Evolutionary conservation across 2,888 invertebrate genomes (phyloP), one percentile per base, ranked within the genome.

Genomic region (Cryptophagus acutangulus): DNA sequence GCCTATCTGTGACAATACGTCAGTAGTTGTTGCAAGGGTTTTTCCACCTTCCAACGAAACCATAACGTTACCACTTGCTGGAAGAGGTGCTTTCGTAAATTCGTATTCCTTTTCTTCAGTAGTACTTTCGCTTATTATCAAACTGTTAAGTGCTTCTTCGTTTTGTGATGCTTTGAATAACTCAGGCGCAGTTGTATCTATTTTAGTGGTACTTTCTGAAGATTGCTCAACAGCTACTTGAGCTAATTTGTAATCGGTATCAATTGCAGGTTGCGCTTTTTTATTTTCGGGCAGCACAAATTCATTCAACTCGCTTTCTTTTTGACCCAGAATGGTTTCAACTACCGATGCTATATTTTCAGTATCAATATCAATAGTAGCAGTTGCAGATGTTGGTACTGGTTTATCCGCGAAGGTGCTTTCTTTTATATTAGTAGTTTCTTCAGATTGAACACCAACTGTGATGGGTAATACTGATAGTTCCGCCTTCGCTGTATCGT

Each of bases 91-190:
- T 28, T 63, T 68, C 16, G 58, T 58, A 48, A 77, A 71, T 33
- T 65, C 62, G 17, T 64, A 61, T 67, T 78, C 79, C 51, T 67
- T 72, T 61, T 79, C 79, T 51, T 65, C 58, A 5, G 61, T 46
- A 16, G 65, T 38, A 54, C 62, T 72, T 55, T 78, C 74, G 3
- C 70, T 70, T 8, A 76, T 58, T 13, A 72, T 65, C 30, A 78
- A 45, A 50, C 74, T 68, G 41, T 70, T 71, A 36, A 71, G 66
- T 2, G 69, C 66, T 38, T 74, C 71, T 51, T 71, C 73, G 17
- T 58, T 70, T 36, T 67, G 51, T 28, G 54, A 61, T 12, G 71
- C 73, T 33, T 51, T 56, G 35, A 59, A 62, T 40, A 51, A 38
- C 34, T 55, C 58, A 9, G 66, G 65, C 20, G 48, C 38, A 20